Conservation (phyloP, 2,888 invertebrate genomes). For the Girardia tigrina region DNA sequence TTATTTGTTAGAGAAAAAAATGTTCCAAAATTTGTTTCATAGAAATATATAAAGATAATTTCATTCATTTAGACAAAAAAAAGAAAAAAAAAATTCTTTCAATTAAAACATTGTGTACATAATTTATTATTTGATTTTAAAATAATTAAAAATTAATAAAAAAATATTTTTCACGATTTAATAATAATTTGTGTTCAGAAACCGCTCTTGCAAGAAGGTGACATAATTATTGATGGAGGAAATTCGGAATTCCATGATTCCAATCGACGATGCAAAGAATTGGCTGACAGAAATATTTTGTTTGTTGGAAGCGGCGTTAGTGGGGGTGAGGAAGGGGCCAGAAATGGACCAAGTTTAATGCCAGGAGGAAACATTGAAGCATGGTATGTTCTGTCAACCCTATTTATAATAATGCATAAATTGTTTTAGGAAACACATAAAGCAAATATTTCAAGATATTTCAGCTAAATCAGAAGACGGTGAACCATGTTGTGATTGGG, state of each 20-base stretch:
- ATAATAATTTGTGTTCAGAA: not conserved
- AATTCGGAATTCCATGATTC: constrained; percentile 94
- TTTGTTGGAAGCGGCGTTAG: constrained; percentile 86
- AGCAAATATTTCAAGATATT: constrained; percentile 80
- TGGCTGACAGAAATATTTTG: constrained; percentile 64
- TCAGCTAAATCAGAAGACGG: constrained; percentile 66
- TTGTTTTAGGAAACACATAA: constrained; percentile 60
- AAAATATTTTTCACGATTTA: too few relatives aligned
- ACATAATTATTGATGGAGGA: constrained; percentile 96
- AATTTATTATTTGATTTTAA: too few relatives aligned
- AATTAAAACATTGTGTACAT: too few relatives aligned
- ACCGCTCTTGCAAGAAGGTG: constrained; percentile 55
- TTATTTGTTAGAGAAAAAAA: too few relatives aligned
- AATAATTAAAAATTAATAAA: too few relatives aligned
- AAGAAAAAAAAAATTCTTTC: too few relatives aligned
- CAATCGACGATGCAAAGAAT: constrained; percentile 64
- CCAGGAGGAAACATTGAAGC: constrained; percentile 84
- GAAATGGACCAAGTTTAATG: constrained; percentile 93
- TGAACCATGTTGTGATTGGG: constrained; percentile 95
- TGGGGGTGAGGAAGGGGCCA: constrained; percentile 82
- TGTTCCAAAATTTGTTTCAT: too few relatives aligned
- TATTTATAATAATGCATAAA: not conserved
- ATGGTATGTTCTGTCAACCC: constrained; percentile 55
- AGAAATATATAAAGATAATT: too few relatives aligned
- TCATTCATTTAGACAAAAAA: too few relatives aligned